Base-by-base conservation (phyloP, 2,797 vertebrate genomes). In the Babyrousa celebensis region DNA sequence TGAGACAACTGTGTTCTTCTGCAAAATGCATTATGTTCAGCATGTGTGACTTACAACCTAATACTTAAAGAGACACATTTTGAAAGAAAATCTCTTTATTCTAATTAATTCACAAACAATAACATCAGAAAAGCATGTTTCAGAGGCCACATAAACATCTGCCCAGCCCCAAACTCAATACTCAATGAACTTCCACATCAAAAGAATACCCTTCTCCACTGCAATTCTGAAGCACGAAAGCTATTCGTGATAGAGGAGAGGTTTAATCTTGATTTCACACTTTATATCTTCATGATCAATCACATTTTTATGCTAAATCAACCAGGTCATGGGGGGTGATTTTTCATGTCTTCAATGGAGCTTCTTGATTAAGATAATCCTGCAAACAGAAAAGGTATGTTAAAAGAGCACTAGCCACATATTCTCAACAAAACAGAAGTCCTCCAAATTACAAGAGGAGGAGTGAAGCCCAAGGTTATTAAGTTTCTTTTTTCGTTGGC, bases 351-450 rank as follows among this genome's bases (percentile, higher is more conserved):
- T 94, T 96, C 52, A 1, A 4, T 12, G 48, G 32, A 79, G 88
- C 72, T 74, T 72, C 98, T 85, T 20, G 56, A 79, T 98, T 98
- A 99, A 74, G 98, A 89, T 95, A 99, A 96, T 92, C 98, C 98
- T 99, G 97, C 5, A 97, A 97, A 97, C 27, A 84, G 25, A 97
- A 97, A 87, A 94, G 20, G 2, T 43, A 43, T 78, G 27, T 95
- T n/a, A n/a, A 54, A 70, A 84, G 11, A 89, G 78, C 65, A 89
- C 20, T 0, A 36, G 23, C 20, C 71, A 0, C 5, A 10, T n/a
- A 12, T 0, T 72, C 7, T n/a, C 67, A 52, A 65, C 23, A 63
- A 63, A 86, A 91, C 25, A 20, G 15, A 56, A 85, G 1, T 17
- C 6, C 0, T 0, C 48, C 63, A 58, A 23, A 62, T 6, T 14